Base-by-base conservation (phyloP, 2,113 vertebrate genomes). In the Melospiza melodia region DNA sequence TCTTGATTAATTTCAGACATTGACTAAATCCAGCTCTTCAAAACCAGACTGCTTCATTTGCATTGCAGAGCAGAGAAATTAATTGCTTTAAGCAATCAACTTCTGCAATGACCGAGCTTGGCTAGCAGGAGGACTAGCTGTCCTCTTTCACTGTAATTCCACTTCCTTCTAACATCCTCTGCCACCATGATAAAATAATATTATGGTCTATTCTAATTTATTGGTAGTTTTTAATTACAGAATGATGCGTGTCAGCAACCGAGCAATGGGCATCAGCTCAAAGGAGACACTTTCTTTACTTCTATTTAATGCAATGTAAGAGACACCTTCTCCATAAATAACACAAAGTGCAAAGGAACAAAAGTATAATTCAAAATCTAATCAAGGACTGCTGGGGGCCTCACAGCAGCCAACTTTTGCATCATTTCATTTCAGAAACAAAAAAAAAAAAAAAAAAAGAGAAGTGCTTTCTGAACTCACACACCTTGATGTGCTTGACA, bases 401-500 rank as follows among this genome's bases (percentile, higher is more conserved):
- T 84, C 68, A 49, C 24, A 73, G 49, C 43, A 55, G 74, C 59
- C 76, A 92, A 91, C 62, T 69, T 92, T 43, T 87, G 15, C 43
- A 74, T 49, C 22, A 68, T 28, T 85, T 59, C 25, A 49, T 63
- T 93, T 79, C 51, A 72, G 77, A 72, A 76, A 81, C 11, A 39
- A 41, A 37, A 22, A 19, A 39, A 39, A 20, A 27, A 39, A 15
- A 20, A 49, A 46, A 28, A 43, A 58, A 28, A 31, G n/a, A 30
- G 5, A 31, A 61, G 5, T 1, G 5, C 23, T 83, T 74, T 62
- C 74, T 2, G 2, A 75, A 75, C 30, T 74, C 57, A 27, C 97
- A 97, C 98, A 99, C 99, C 99, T 99, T 99, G 52, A 99, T 98
- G 92, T 99, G 99, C 93, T 98, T 98, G 90, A 99, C 98, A 65